Conservation (phyloP, 2,888 invertebrate genomes). For the Campopleginae sp. region DNA sequence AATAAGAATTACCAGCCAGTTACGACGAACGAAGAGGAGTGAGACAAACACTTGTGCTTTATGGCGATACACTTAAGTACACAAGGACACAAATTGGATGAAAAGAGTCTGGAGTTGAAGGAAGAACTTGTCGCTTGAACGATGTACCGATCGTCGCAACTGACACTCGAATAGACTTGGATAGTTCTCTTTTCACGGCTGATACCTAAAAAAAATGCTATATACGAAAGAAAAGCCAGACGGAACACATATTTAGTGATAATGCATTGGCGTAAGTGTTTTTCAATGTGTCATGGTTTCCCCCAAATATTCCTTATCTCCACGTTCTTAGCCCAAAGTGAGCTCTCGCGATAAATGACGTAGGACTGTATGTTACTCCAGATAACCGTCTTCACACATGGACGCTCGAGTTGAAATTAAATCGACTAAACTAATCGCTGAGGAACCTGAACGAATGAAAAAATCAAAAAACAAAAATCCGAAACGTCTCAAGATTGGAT, state of each 20-base stretch:
- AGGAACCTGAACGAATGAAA: neutral
- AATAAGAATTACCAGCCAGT: neutral
- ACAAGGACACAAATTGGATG: neutral
- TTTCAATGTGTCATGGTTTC: neutral
- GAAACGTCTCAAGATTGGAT: neutral
- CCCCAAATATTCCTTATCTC: constrained; percentile 24
- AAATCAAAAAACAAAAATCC: neutral
- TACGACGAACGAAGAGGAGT: neutral
- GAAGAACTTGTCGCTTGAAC: neutral
- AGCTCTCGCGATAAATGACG: neutral
- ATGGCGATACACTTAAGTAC: constrained; percentile 16
- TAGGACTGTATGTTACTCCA: neutral
- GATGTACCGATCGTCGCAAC: constrained; percentile 11
- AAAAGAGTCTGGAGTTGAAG: neutral
- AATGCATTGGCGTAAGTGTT: neutral
- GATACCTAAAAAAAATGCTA: constrained; percentile 30
- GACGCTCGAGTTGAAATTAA: neutral
- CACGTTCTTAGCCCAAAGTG: neutral
- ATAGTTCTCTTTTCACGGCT: neutral
- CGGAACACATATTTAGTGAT: neutral
- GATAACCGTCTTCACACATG: neutral
- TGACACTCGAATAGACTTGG: constrained; percentile 8
- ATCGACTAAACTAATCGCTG: neutral
- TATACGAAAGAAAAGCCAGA: neutral
- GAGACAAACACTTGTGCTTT: constrained; percentile 9